These are phyloP conservation scores for Phylloscopus whistleri DNA, from an alignment of 2,113 vertebrate species.

Conservation along the genomic window DNA sequence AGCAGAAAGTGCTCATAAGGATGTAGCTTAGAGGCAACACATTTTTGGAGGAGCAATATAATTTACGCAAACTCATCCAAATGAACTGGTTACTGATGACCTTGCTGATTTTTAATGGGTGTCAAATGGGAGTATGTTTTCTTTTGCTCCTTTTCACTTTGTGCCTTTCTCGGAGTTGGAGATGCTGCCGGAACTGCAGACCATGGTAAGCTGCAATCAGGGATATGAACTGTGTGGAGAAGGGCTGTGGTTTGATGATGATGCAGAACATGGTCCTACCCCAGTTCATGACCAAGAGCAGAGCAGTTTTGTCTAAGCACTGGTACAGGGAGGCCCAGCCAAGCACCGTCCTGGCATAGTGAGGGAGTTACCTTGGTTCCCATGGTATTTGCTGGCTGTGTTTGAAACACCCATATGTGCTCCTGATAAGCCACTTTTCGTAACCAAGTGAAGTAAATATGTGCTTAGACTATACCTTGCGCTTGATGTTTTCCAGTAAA, in stretches of 20 bases:
- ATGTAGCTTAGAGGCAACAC: background rate
- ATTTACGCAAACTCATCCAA: background rate
- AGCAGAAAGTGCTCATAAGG: background rate
- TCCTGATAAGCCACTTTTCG: background rate
- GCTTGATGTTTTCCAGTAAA: constrained; percentile 72
- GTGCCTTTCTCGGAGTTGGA: background rate
- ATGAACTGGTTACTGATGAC: background rate
- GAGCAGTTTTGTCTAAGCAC: background rate
- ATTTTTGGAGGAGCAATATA: background rate
- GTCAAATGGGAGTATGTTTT: background rate
- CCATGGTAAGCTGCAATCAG: background rate
- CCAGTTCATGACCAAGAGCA: background rate
- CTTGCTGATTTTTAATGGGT: background rate
- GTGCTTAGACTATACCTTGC: constrained; percentile 61
- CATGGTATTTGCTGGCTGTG: background rate
- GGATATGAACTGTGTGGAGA: background rate
- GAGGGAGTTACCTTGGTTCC: background rate
- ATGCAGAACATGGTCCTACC: background rate
- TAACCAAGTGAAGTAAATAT: background rate
- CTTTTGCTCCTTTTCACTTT: background rate
- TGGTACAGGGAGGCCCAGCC: background rate
- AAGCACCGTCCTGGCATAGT: background rate
- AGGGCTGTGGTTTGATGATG: background rate
- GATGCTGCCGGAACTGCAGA: background rate
- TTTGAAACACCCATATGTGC: background rate